A percentile compares a stretch with the other conserved stretches of the same genome.
phyloP scores from a whole-genome alignment of 1,140 invertebrate species.

The Helicoverpa zea region DNA sequence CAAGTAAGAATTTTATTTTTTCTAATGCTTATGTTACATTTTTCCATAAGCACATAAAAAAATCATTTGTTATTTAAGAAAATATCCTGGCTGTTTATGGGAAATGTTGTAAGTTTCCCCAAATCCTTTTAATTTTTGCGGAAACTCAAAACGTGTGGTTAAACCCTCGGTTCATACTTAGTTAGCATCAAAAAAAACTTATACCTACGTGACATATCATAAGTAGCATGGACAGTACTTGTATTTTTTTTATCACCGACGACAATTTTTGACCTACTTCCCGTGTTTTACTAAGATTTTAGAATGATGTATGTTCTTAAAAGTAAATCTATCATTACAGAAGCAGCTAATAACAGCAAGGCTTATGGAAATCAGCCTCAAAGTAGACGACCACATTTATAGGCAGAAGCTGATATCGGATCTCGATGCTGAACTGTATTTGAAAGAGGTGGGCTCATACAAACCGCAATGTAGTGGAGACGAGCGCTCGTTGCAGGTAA shows the following conservation, averaged over 20 bases:
- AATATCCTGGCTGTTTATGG: too few relatives aligned
- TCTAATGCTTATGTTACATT: not conserved
- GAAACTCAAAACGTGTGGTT: too few relatives aligned
- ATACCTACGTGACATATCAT: too few relatives aligned
- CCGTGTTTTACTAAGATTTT: too few relatives aligned
- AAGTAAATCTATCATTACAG: conserved; percentile 51
- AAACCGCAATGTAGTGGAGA: conserved; percentile 58
- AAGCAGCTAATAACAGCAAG: conserved; percentile 56
- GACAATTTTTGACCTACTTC: too few relatives aligned
- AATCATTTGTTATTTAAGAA: too few relatives aligned
- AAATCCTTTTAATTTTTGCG: too few relatives aligned
- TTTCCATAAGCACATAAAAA: not conserved
- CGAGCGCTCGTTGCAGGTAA: conserved; percentile 67
- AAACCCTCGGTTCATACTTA: too few relatives aligned
- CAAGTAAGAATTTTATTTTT: not conserved
- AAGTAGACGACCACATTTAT: conserved; percentile 70
- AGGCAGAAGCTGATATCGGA: conserved; percentile 63
- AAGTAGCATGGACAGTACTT: too few relatives aligned
- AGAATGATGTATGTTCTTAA: not conserved
- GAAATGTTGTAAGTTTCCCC: too few relatives aligned
- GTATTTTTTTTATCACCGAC: too few relatives aligned
- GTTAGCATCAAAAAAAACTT: too few relatives aligned
- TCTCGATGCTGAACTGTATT: conserved; percentile 59
- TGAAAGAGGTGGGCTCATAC: conserved; percentile 60
- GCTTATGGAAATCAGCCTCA: conserved; percentile 68